Conservation (phyloP, 2,888 invertebrate genomes). For the Acanthosepion esculentum region DNA sequence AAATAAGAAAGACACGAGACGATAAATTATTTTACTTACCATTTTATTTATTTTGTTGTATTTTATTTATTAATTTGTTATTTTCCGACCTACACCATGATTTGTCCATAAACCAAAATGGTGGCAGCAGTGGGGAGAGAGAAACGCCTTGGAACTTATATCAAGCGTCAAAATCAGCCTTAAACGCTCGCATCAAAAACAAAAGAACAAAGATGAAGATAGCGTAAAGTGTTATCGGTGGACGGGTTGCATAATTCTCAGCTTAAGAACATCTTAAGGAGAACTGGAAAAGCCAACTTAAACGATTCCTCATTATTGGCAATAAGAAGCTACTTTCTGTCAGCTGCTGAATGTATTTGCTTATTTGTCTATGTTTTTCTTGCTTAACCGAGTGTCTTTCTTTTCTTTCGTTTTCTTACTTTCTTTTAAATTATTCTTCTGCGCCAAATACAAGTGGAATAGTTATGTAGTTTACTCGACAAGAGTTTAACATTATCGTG, state of each 20-base stretch:
- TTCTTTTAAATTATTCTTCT: neutral
- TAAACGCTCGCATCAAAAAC: neutral
- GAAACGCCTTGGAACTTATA: neutral
- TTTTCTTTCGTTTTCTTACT: neutral
- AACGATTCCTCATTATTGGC: neutral
- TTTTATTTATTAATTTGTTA: neutral
- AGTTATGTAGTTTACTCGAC: neutral
- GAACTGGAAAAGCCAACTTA: neutral
- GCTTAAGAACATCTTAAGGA: neutral
- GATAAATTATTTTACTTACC: neutral
- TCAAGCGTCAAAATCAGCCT: neutral
- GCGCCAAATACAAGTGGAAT: no score
- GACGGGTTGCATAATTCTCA: neutral
- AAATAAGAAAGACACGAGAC: neutral
- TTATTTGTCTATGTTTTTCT: neutral
- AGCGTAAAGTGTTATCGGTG: neutral
- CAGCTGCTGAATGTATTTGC: neutral
- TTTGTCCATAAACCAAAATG: no score
- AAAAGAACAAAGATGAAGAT: neutral
- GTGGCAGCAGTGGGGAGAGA: neutral
- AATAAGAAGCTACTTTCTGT: neutral
- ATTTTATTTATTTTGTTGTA: neutral
- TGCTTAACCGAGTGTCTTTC: neutral
- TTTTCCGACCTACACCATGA: neutral
- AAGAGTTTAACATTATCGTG: neutral